Evolutionary conservation across 2,888 invertebrate species (phyloP).

Genomic region (Pocota personata): DNA sequence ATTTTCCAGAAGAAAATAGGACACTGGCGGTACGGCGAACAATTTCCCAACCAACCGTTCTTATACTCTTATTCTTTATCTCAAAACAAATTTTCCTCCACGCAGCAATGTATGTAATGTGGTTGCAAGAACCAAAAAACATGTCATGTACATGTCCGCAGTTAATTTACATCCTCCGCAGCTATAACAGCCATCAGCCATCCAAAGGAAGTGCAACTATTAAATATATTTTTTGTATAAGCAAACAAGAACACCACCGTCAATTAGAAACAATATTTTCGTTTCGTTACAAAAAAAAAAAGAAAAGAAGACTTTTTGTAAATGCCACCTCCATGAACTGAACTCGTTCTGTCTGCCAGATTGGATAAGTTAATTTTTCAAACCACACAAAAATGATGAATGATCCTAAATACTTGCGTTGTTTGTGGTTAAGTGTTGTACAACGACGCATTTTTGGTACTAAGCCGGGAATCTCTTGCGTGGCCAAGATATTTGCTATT

Average conservation of each 20-base stretch:
- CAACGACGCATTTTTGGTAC: not conserved
- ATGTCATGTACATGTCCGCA: constrained; percentile 69
- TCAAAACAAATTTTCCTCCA: not conserved
- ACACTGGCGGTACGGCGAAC: constrained; percentile 21
- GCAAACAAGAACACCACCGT: constrained; percentile 58
- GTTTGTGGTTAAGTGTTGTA: constrained; percentile 14
- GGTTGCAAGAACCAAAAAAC: constrained; percentile 15
- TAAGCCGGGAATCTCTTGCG: not conserved
- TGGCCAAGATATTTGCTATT: not conserved
- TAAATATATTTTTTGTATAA: constrained; percentile 59
- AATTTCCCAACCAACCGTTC: not conserved
- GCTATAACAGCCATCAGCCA: constrained; percentile 36
- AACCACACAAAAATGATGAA: constrained; percentile 61
- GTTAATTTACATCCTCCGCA: constrained; percentile 73
- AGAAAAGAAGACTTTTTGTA: constrained; percentile 13
- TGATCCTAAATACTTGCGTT: constrained; percentile 47
- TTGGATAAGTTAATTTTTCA: constrained; percentile 72
- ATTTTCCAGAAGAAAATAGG: constrained; percentile 71
- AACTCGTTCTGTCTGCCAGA: constrained; percentile 69
- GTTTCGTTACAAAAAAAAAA: not conserved
- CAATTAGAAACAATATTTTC: constrained; percentile 66
- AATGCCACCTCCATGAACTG: constrained; percentile 62
- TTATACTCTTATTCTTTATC: constrained; percentile 3
- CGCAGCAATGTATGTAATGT: constrained; percentile 4
- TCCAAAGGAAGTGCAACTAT: constrained; percentile 65